A percentile compares a stretch with the other conserved stretches of the same genome.
Evolutionary conservation across 2,888 invertebrate genomes (phyloP).

Genomic region (Cephus rjabovi): DNA sequence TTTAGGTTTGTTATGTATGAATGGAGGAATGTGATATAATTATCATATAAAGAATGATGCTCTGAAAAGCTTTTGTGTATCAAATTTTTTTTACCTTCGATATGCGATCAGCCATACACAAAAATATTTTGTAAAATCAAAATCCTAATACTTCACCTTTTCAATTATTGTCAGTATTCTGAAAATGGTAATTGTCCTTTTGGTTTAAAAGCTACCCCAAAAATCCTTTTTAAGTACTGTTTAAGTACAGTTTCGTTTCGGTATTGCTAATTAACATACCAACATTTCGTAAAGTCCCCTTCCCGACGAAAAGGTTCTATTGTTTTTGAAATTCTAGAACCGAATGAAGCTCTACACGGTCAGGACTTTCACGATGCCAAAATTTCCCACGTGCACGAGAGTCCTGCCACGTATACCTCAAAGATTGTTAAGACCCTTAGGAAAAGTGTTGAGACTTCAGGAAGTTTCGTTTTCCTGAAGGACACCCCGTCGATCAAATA

Average conservation of each 20-base stretch:
- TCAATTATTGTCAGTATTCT: not conserved
- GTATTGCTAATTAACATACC: not conserved
- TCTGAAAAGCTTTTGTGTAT: constrained; percentile 20
- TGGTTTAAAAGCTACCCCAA: not conserved
- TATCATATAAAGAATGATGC: constrained; percentile 41
- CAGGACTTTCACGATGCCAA: not conserved
- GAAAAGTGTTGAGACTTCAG: not conserved
- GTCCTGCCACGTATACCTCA: not conserved
- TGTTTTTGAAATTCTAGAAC: not conserved
- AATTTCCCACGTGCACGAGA: not conserved
- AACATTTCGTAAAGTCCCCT: not conserved
- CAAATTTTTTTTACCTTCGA: not conserved
- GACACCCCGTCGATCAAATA: not conserved
- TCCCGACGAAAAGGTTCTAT: not conserved
- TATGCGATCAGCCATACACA: not conserved
- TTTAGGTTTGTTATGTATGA: constrained; percentile 41
- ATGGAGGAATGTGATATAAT: constrained; percentile 40
- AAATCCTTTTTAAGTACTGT: not conserved
- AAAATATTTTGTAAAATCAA: not conserved
- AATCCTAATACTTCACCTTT: not conserved
- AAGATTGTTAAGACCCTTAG: not conserved
- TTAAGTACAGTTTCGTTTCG: not conserved
- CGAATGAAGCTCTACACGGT: not conserved
- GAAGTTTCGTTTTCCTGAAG: not conserved
- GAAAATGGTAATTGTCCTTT: not conserved